phyloP scores from a whole-genome alignment of 1,140 invertebrate species.

The Drosophila arizonae region DNA sequence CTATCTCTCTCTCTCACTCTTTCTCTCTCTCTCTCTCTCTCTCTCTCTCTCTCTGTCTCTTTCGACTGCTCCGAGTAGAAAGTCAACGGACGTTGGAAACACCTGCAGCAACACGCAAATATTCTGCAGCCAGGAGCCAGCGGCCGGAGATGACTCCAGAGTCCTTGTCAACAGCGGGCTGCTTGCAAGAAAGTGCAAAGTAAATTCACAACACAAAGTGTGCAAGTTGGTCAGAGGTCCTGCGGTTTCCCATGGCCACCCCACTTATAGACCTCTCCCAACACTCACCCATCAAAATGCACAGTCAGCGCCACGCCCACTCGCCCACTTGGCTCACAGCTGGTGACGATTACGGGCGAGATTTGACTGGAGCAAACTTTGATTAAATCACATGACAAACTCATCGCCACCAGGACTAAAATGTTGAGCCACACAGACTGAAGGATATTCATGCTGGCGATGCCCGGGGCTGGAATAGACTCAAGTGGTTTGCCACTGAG shows the following conservation, averaged over 20 bases:
- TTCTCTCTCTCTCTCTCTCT: too few species aligned
- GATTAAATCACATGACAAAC: conserved; percentile 74
- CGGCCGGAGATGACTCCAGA: conserved; percentile 14
- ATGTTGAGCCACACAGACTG: conserved; percentile 22
- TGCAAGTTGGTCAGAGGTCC: conserved; percentile 30
- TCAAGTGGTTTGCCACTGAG: conserved; percentile 68
- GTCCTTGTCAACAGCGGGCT: conserved; percentile 42
- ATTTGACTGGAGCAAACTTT: conserved; percentile 73
- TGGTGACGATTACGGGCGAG: conserved; percentile 43
- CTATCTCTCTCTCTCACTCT: neutral
- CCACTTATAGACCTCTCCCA: neutral
- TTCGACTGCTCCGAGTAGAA: neutral
- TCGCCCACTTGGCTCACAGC: neutral
- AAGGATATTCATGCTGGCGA: conserved; percentile 3
- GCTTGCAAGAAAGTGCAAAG: conserved; percentile 73
- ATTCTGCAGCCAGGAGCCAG: conserved; percentile 24
- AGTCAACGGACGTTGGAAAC: conserved; percentile 28
- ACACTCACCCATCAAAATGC: conserved; percentile 40
- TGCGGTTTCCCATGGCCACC: conserved; percentile 26
- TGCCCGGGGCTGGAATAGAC: conserved; percentile 15
- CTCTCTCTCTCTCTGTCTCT: neutral
- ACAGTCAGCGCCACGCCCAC: conserved; percentile 26
- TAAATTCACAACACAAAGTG: conserved; percentile 75
- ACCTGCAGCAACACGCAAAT: conserved; percentile 71
- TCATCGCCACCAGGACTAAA: conserved; percentile 24